Evolutionary conservation across 2,797 vertebrate species (phyloP), one percentile per base, ranked within the genome.

Genomic region (Leptatherina wallacei): DNA sequence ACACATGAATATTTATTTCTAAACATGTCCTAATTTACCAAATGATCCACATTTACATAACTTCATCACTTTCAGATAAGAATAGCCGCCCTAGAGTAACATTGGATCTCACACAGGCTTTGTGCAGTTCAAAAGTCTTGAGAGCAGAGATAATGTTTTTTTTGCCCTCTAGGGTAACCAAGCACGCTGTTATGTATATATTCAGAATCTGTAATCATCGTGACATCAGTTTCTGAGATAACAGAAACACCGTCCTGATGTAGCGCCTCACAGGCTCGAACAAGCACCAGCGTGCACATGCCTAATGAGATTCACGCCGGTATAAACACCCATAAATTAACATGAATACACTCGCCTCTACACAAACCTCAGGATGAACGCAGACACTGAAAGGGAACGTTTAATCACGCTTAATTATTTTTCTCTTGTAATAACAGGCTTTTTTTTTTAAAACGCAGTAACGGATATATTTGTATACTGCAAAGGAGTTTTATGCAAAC

Each of bases 191-290:
- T 24, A 30, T 62, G n/a, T 66, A 83, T 73, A 64, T 74, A 73
- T 84, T 65, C 70, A 61, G 52, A 16, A 57, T 83, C 44, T 65
- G 42, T 81, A 64, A 74, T 75, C 67, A 60, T 18, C 32, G 73
- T 85, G 63, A 69, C 73, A 78, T 83, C 69, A 8, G 35, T 66
- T 63, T 33, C 61, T 72, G 64, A 83, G 75, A 87, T 80, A 78
- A 82, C 18, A 62, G 75, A 83, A 61, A 29, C 36, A 22, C 35
- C 51, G 60, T 54, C 52, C 55, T 61, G 30, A 63, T 47, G 2
- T 4, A 33, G 59, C 56, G 35, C 60, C 73, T 87, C n/a, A 55
- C 65, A 57, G 69, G 35, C 61, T 55, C 33, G 33, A 63, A 69
- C 63, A 67, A 47, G 51, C 52, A 57, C 29, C 57, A 36, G 63